A percentile compares a stretch with the other conserved stretches of the same genome.
phyloP scores from a whole-genome alignment of 2,797 vertebrate genomes.

The Coregonus sp. region DNA sequence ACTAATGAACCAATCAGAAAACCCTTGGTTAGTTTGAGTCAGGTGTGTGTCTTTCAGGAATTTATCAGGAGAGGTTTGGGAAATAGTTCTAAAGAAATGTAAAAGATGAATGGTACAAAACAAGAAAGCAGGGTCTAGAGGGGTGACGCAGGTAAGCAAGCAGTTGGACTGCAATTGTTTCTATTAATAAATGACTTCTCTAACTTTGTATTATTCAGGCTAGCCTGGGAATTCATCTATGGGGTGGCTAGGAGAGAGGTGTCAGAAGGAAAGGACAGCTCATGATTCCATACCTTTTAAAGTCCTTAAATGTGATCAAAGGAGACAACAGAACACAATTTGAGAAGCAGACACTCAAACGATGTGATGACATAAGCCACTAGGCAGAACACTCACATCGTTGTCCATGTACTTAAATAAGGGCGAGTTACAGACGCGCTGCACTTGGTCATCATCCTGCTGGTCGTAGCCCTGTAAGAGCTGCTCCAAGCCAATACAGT shows the following conservation, averaged over 20 bases:
- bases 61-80: not conserved
- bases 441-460: constrained; percentile 93
- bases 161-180: not conserved
- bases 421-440: constrained; percentile 91
- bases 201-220: not conserved
- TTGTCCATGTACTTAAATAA: constrained; percentile 99
- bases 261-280: not conserved
- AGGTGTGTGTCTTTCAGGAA: not conserved
- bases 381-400: constrained; percentile 84
- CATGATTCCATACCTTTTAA: not conserved
- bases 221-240: not conserved
- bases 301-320: not conserved
- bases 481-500: constrained; percentile 89
- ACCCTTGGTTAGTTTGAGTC: not conserved
- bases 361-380: not conserved
- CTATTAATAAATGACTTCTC: too few relatives aligned
- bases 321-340: not conserved
- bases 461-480: constrained; percentile 94
- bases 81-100: not conserved
- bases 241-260: not conserved
- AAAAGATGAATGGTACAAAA: not conserved
- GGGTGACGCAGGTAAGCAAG: not conserved
- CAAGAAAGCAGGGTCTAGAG: not conserved
- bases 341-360: not conserved
- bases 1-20: not conserved